These are phyloP conservation scores for Chroicocephalus ridibundus DNA, from an alignment of 2,113 vertebrate genomes.

Conservation along the genomic window DNA sequence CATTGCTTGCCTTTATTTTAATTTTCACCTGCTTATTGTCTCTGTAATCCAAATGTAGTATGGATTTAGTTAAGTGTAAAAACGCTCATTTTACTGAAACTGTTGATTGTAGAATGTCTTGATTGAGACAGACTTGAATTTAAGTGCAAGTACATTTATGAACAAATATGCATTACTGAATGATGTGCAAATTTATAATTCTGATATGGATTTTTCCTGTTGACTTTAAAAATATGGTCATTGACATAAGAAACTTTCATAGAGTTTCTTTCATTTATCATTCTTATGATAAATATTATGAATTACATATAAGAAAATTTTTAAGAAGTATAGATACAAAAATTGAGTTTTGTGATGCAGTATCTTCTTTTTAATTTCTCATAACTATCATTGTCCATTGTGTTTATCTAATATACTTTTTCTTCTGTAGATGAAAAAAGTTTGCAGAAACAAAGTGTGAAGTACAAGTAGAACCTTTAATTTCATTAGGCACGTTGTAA, in stretches of 20 bases:
- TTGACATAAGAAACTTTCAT: not conserved
- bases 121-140: not conserved
- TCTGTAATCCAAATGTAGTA: not conserved
- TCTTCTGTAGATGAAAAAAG: constrained; percentile 61
- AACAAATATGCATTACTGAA: not conserved
- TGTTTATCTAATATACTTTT: constrained; percentile 2
- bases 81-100: not conserved
- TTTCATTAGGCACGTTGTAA: constrained; percentile 88
- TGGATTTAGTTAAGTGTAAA: not conserved
- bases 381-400: not conserved
- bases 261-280: not conserved
- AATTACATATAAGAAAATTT: not conserved
- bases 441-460: constrained; percentile 60
- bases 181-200: not conserved
- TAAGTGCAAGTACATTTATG: not conserved
- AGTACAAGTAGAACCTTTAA: constrained; percentile 71
- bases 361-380: not conserved
- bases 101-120: not conserved
- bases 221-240: not conserved
- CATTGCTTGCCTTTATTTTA: not conserved
- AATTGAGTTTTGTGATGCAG: not conserved
- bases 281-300: not conserved
- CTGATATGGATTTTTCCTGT: not conserved
- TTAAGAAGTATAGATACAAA: not conserved
- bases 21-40: not conserved